Conservation (phyloP, 2,888 invertebrate species). For the Graphium colonna region DNA sequence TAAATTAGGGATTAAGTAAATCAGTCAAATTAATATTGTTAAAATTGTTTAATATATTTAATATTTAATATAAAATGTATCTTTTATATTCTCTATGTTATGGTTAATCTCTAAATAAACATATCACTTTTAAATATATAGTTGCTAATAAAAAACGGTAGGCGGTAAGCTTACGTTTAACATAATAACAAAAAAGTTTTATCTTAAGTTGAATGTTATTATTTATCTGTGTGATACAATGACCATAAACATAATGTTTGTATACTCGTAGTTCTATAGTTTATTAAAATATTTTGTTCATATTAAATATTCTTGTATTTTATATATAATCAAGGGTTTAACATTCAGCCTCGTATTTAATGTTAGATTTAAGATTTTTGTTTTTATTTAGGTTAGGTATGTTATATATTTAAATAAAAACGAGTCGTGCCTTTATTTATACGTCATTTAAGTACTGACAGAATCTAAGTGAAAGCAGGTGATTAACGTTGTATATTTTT, state of each 20-base stretch:
- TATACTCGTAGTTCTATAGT: slow-evolving; percentile 3
- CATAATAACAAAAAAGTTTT: slow-evolving; percentile 22
- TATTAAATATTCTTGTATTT: neutral
- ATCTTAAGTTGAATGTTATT: slow-evolving; percentile 7
- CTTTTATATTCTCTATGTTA: no score
- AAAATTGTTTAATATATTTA: neutral
- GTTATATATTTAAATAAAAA: slow-evolving; percentile 9
- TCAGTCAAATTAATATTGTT: slow-evolving; percentile 1
- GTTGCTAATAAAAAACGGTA: slow-evolving; percentile 1
- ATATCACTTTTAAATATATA: slow-evolving; percentile 6
- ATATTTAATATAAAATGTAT: neutral
- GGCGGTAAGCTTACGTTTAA: neutral
- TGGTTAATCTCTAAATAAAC: slow-evolving; percentile 2
- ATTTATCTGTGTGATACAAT: neutral
- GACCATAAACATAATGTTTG: no score
- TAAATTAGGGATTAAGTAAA: no score
- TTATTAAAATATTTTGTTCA: neutral
- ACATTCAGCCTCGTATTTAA: no score
- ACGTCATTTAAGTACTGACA: neutral
- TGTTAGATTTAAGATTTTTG: no score
- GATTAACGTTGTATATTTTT: slow-evolving; percentile 1
- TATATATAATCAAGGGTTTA: no score
- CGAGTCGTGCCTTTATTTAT: slow-evolving; percentile 15
- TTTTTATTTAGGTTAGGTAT: no score
- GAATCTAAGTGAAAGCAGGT: slow-evolving; percentile 10